A percentile compares a stretch with the other conserved stretches of the same genome.
Conservation (phyloP, 2,888 invertebrate genomes). For the Ctena decussata region DNA sequence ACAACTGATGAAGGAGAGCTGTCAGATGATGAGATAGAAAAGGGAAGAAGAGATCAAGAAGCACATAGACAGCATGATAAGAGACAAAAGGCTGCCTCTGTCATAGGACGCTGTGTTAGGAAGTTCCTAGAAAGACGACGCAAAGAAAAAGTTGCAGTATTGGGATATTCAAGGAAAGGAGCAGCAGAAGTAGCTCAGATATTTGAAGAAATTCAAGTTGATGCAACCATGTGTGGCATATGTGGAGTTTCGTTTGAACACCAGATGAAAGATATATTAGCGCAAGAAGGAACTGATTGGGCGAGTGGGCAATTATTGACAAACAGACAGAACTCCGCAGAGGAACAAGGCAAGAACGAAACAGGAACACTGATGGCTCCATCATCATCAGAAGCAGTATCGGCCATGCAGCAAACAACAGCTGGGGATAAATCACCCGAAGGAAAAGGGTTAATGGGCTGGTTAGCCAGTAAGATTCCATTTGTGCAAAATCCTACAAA, state of each 20-base stretch:
- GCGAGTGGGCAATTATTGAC: background rate
- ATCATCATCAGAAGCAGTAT: background rate
- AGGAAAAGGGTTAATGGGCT: background rate
- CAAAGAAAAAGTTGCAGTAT: constrained; percentile 1
- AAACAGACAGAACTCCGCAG: background rate
- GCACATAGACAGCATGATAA: constrained; percentile 22
- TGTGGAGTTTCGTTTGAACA: constrained; percentile 62
- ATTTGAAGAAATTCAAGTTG: constrained; percentile 54
- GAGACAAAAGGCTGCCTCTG: constrained; percentile 36
- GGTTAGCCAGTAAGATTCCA: background rate
- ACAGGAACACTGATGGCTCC: background rate
- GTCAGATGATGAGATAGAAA: constrained; percentile 57
- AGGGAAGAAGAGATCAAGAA: constrained; percentile 47
- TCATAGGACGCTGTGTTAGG: constrained; percentile 52
- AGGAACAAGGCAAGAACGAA: background rate
- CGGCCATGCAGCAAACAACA: too few relatives aligned
- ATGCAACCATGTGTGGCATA: constrained; percentile 63
- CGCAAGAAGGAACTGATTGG: background rate
- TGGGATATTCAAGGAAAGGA: constrained; percentile 1
- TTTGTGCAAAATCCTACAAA: background rate
- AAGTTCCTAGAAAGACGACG: constrained; percentile 18
- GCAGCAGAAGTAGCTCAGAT: constrained; percentile 3
- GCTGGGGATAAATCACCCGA: background rate
- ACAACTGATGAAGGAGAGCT: constrained; percentile 39
- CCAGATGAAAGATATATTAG: constrained; percentile 6